Conservation (phyloP, 2,888 invertebrate genomes). For the Drosophila meridionalis region DNA sequence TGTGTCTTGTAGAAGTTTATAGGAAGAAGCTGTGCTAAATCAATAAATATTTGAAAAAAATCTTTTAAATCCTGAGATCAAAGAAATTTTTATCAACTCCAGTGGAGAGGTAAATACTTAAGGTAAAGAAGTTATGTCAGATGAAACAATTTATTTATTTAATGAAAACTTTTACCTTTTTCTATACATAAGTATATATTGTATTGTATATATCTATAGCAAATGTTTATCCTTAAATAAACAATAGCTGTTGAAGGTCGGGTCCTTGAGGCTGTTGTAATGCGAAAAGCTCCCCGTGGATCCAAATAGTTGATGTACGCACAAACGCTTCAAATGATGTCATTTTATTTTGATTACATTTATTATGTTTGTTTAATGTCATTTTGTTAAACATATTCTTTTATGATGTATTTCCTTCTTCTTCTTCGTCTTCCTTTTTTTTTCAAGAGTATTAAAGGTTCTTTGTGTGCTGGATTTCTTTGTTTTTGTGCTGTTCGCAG, state of each 20-base stretch:
- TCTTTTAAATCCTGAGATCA: neutral
- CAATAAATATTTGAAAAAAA: neutral
- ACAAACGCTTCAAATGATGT: conserved; percentile 6
- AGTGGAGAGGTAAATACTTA: neutral
- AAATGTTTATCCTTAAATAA: neutral
- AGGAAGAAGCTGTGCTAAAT: neutral
- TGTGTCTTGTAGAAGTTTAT: neutral
- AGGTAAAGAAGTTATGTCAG: neutral
- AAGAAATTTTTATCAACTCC: neutral
- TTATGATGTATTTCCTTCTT: conserved; percentile 1
- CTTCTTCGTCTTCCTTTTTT: neutral
- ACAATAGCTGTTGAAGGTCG: neutral
- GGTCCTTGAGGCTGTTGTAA: neutral
- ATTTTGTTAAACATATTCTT: conserved; percentile 41
- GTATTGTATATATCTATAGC: too few species aligned
- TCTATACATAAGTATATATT: too few species aligned
- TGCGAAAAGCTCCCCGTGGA: neutral
- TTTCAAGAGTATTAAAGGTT: conserved; percentile 47
- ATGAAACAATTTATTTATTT: neutral
- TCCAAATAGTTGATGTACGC: conserved; percentile 16
- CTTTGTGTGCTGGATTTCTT: conserved; percentile 25
- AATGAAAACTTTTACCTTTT: too few species aligned
- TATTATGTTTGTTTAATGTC: conserved; percentile 34
- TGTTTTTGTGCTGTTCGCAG: conserved; percentile 43
- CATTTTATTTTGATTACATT: conserved; percentile 29